Percentiles rank a stretch among this genome's conserved stretches.
Evolutionary conservation across 2,888 invertebrate species (phyloP).

Genomic region (Deilephila porcellus): DNA sequence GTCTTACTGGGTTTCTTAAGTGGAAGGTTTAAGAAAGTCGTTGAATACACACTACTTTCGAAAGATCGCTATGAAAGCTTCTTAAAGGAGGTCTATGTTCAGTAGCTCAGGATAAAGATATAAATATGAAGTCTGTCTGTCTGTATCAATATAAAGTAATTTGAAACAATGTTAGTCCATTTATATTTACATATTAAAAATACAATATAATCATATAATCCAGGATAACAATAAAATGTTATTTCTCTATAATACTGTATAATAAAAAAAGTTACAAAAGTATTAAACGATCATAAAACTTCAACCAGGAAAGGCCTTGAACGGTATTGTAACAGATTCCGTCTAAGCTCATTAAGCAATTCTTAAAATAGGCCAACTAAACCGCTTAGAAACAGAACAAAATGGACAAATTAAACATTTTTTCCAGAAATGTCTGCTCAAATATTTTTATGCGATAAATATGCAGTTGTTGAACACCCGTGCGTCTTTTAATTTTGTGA

Average conservation of each 20-base stretch:
- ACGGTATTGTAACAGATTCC: not conserved
- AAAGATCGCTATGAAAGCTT: too few relatives aligned
- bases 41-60: too few relatives aligned
- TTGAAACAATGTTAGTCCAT: not conserved
- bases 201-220: not conserved
- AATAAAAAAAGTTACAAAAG: not conserved
- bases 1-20: too few relatives aligned
- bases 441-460: not conserved
- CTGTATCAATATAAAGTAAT: not conserved
- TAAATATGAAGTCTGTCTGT: too few relatives aligned
- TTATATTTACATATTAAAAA: not conserved
- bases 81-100: too few relatives aligned
- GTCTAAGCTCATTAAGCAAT: not conserved
- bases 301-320: constrained; percentile 4
- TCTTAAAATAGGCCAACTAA: constrained; percentile 8
- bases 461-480: not conserved
- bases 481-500: too few relatives aligned
- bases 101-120: not conserved
- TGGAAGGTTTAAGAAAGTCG: too few relatives aligned
- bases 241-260: not conserved
- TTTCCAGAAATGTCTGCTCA: not conserved
- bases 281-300: not conserved
- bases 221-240: not conserved
- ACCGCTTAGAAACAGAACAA: not conserved
- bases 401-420: not conserved